A percentile compares a stretch with the other conserved stretches of the same genome.
phyloP scores from a whole-genome alignment of 2,797 vertebrate genomes.

The Sebastolobus alascanus region DNA sequence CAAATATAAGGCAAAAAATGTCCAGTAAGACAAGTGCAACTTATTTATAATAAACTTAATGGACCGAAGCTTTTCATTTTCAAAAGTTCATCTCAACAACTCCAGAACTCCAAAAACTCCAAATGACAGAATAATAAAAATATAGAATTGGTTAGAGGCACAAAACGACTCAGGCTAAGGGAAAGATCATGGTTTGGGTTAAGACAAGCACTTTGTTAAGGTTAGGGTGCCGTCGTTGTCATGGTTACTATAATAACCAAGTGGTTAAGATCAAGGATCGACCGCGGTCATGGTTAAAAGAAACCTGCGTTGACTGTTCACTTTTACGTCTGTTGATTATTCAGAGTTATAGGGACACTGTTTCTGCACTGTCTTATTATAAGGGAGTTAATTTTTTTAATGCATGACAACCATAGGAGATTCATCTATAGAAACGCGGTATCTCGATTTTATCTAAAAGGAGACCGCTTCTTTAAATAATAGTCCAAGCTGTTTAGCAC shows the following conservation, averaged over 20 bases:
- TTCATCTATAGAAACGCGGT: background rate
- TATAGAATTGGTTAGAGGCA: too few relatives aligned
- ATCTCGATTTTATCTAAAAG: background rate
- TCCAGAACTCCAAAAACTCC: too few relatives aligned
- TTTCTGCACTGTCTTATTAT: background rate
- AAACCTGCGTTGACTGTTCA: too few relatives aligned
- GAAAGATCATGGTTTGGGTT: background rate
- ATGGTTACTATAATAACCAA: background rate
- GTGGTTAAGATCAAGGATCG: background rate
- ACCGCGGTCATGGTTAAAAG: background rate
- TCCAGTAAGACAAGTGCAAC: too few relatives aligned
- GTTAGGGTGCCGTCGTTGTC: background rate
- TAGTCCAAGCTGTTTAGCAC: constrained; percentile 7
- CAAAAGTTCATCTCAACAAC: too few relatives aligned
- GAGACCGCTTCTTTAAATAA: constrained; percentile 21
- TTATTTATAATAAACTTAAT: too few relatives aligned
- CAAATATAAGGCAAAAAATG: too few relatives aligned
- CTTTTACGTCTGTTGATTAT: too few relatives aligned
- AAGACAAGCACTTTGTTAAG: background rate
- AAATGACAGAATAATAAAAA: too few relatives aligned
- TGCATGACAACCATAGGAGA: background rate
- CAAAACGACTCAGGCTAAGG: background rate
- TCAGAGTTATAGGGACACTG: too few relatives aligned
- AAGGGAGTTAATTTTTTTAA: background rate
- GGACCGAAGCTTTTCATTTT: too few relatives aligned